Conservation (phyloP, 2,113 vertebrate genomes). For the Nycticryphes semicollaris region DNA sequence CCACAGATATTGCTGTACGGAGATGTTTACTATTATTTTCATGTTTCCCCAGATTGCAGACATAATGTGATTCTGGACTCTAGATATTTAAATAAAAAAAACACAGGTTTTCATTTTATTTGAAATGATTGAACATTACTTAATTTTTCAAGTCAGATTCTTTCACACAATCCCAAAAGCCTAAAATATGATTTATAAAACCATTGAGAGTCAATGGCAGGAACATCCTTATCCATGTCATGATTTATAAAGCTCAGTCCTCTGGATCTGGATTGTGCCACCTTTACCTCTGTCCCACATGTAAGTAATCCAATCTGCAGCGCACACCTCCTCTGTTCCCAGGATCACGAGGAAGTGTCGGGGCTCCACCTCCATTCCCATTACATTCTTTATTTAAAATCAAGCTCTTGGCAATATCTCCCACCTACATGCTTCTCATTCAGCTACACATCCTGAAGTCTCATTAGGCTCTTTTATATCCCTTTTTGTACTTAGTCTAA, state of each 20-base stretch:
- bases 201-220: background rate
- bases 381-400: background rate
- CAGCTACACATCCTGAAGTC: background rate
- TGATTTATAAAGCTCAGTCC: background rate
- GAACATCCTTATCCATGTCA: background rate
- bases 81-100: background rate
- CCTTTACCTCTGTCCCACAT: background rate
- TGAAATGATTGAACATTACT: background rate
- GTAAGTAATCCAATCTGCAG: background rate
- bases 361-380: background rate
- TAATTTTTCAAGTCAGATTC: constrained; percentile 39
- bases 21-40: background rate
- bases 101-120: background rate
- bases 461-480: background rate
- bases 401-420: background rate
- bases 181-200: background rate
- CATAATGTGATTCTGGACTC: background rate
- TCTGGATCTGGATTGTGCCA: background rate
- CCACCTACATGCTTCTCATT: background rate
- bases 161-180: background rate
- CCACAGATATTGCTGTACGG: background rate
- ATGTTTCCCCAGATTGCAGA: background rate
- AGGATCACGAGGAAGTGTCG: background rate
- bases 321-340: background rate
- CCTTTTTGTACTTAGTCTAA: background rate